Evolutionary conservation across 2,797 vertebrate genomes (phyloP).

Genomic region (Mormyrops boulengeri): DNA sequence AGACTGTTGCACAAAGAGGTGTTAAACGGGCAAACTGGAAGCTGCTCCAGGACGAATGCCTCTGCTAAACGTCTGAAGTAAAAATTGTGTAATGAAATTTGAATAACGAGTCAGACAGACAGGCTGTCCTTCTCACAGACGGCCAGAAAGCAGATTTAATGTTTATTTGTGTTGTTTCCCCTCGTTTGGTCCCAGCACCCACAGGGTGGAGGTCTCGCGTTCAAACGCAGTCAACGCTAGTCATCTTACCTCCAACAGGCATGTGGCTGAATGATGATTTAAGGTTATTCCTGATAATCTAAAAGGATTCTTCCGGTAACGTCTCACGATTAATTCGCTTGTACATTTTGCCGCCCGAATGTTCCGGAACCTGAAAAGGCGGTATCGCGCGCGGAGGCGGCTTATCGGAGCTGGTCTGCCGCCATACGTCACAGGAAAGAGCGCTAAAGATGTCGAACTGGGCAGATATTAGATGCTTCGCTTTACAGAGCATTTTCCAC

Average conservation of each 20-base stretch:
- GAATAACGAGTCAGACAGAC: not conserved
- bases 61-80: not conserved
- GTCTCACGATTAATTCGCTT: not conserved
- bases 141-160: not conserved
- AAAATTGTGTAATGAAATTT: not conserved
- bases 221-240: not conserved
- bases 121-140: not conserved
- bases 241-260: not conserved
- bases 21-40: not conserved
- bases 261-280: not conserved
- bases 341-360: not conserved
- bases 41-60: not conserved
- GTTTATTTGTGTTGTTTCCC: not conserved
- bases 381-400: not conserved
- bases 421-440: not conserved
- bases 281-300: not conserved
- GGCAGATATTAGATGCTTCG: not conserved
- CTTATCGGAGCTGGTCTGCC: not conserved
- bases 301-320: not conserved
- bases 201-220: not conserved
- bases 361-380: not conserved
- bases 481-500: not conserved
- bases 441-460: not conserved
- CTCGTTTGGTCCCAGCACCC: not conserved
- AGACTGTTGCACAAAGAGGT: not conserved